These are phyloP conservation scores for Neoseiulus cucumeris DNA, from an alignment of 1,140 invertebrate genomes.

Conservation along the genomic window DNA sequence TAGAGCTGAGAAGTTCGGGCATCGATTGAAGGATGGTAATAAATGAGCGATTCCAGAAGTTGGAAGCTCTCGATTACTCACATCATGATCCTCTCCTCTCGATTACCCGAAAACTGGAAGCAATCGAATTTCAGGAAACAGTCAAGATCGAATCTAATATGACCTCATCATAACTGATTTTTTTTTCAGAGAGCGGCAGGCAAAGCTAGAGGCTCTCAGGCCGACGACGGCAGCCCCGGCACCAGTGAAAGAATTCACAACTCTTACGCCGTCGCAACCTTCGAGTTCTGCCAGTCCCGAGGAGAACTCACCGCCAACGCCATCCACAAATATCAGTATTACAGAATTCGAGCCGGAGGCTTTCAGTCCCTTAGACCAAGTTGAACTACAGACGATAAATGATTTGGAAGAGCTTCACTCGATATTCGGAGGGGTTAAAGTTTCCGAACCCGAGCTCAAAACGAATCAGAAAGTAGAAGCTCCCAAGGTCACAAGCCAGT, in stretches of 20 bases:
- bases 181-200: neutral
- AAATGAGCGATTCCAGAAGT: too few species aligned
- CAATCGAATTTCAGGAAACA: too few species aligned
- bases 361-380: conserved; percentile 70
- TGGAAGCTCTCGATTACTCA: too few species aligned
- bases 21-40: too few species aligned
- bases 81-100: too few species aligned
- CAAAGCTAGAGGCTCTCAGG: neutral
- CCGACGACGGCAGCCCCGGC: neutral
- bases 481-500: neutral
- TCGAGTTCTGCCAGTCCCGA: conserved; percentile 5
- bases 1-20: too few species aligned
- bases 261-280: conserved; percentile 15
- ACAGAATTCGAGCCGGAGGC: conserved; percentile 70
- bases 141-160: too few species aligned
- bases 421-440: conserved; percentile 19
- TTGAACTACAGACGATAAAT: conserved; percentile 71
- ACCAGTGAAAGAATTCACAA: neutral
- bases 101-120: too few species aligned
- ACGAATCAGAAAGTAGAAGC: neutral
- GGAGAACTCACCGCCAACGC: neutral
- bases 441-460: neutral
- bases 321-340: conserved; percentile 33
- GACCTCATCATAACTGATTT: too few species aligned
- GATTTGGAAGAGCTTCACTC: conserved; percentile 65